Percentiles rank a stretch among this genome's conserved stretches.
These are phyloP conservation scores for Chamaea fasciata DNA, from an alignment of 2,113 vertebrate species.

Conservation along the genomic window DNA sequence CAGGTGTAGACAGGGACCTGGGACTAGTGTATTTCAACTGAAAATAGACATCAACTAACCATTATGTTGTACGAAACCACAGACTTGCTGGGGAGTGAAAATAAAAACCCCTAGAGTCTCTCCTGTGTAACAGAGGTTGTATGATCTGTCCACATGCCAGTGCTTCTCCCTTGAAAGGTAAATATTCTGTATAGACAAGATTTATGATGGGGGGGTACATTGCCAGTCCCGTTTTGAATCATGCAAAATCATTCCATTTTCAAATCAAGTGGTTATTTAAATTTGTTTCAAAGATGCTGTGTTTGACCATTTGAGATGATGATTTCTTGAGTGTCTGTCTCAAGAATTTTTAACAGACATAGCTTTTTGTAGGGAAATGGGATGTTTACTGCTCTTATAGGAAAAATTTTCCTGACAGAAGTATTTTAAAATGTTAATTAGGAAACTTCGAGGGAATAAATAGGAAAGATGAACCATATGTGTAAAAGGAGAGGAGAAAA, in stretches of 20 bases:
- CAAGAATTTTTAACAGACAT: background rate
- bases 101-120: background rate
- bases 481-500: background rate
- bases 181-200: background rate
- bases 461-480: background rate
- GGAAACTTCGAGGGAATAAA: background rate
- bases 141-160: background rate
- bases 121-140: background rate
- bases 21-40: background rate
- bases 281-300: background rate
- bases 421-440: conserved; percentile 32
- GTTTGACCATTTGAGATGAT: background rate
- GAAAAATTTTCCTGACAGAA: background rate
- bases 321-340: background rate
- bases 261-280: background rate
- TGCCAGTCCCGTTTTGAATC: background rate
- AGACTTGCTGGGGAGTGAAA: background rate
- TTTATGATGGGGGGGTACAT: background rate
- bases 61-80: background rate
- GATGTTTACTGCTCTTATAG: background rate
- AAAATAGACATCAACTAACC: background rate
- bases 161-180: background rate
- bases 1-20: background rate
- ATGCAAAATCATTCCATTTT: background rate
- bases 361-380: background rate